Percentiles rank a stretch among this genome's conserved stretches.
Conservation (phyloP, 1,140 invertebrate genomes). For the Hyphantria cunea region DNA sequence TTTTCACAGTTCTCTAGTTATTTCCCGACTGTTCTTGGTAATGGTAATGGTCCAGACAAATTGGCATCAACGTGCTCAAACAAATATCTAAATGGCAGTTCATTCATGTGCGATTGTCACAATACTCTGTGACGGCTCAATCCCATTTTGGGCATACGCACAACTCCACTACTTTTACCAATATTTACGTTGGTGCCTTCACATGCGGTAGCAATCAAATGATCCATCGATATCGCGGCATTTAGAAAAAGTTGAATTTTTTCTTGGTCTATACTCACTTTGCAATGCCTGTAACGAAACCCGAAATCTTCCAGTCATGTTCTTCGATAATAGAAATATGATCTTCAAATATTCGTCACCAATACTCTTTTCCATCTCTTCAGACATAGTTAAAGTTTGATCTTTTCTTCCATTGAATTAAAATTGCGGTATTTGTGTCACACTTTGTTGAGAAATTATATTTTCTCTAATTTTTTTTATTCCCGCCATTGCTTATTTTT, state of each 20-base stretch:
- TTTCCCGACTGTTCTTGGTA: slow-evolving; percentile 2
- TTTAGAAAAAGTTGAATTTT: slow-evolving; percentile 9
- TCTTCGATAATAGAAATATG: slow-evolving; percentile 14
- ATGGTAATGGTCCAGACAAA: slow-evolving; percentile 2
- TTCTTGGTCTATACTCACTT: slow-evolving; percentile 6
- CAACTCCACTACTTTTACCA: slow-evolving; percentile 6
- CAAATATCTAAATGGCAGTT: slow-evolving; percentile 11
- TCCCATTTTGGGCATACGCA: slow-evolving; percentile 7
- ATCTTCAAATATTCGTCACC: slow-evolving; percentile 10
- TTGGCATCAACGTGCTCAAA: slow-evolving; percentile 5
- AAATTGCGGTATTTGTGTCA: no score
- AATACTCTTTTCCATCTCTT: slow-evolving; percentile 37
- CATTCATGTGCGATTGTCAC: slow-evolving; percentile 7
- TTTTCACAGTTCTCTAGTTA: slow-evolving; percentile 7
- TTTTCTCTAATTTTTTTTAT: no score
- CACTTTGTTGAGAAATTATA: no score
- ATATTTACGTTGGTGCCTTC: slow-evolving; percentile 9
- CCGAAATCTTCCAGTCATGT: slow-evolving; percentile 10
- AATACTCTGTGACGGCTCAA: slow-evolving; percentile 3
- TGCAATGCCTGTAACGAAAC: slow-evolving; percentile 8
- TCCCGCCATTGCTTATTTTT: slow-evolving; percentile 46
- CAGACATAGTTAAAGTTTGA: slow-evolving; percentile 43
- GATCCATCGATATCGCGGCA: slow-evolving; percentile 4
- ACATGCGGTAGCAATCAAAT: slow-evolving; percentile 5
- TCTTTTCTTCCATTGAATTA: slow-evolving; percentile 54